Evolutionary conservation across 2,888 invertebrate genomes (phyloP).

Genomic region (Sinopyrophorus schimmeli): DNA sequence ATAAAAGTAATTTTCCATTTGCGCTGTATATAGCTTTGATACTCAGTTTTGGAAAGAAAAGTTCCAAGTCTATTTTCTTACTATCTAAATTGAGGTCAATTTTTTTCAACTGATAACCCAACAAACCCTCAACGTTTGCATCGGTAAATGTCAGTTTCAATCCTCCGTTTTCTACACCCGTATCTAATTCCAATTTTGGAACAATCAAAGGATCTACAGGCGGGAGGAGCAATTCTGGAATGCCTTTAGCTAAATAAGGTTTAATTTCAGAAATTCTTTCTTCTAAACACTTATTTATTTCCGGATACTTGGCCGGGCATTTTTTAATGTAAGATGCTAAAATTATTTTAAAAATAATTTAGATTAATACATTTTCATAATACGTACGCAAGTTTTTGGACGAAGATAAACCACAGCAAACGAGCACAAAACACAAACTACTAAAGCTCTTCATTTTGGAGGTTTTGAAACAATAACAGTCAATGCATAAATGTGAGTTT

Average conservation of each 20-base stretch:
- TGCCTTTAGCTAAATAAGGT: constrained; percentile 52
- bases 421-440: no score
- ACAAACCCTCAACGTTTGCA: constrained; percentile 57
- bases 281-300: constrained; percentile 54
- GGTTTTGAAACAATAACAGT: no score
- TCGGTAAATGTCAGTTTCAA: constrained; percentile 55
- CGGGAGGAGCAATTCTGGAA: constrained; percentile 54
- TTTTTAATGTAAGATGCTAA: constrained; percentile 53
- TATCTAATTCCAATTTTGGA: constrained; percentile 52
- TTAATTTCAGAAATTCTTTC: constrained; percentile 50
- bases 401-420: no score
- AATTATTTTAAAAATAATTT: constrained; percentile 17
- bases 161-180: constrained; percentile 48
- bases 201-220: constrained; percentile 54
- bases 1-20: constrained; percentile 54
- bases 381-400: neutral
- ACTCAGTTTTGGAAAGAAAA: constrained; percentile 50
- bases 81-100: constrained; percentile 51
- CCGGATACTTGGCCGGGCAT: constrained; percentile 54
- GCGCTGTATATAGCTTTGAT: constrained; percentile 50
- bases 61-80: constrained; percentile 45
- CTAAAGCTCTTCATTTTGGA: no score
- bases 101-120: constrained; percentile 49
- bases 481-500: no score
- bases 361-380: neutral